Conservation (phyloP, 1,140 invertebrate species). For the Drosophila erecta region DNA sequence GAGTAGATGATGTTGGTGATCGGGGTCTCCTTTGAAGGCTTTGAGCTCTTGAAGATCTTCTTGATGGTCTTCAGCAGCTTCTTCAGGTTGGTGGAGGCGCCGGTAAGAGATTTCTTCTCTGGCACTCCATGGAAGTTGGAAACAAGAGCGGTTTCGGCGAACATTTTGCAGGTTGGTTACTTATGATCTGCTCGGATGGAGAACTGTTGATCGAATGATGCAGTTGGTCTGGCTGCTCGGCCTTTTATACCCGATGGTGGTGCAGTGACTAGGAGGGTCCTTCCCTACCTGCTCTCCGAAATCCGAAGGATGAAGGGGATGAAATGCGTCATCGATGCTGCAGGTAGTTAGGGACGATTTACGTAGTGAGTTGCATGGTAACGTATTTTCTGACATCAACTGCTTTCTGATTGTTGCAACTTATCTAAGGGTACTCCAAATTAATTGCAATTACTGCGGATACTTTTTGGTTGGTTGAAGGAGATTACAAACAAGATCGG, state of each 20-base stretch:
- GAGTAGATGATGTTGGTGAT: slow-evolving; percentile 12
- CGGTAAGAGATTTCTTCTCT: slow-evolving; percentile 54
- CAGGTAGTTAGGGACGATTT: slow-evolving; percentile 22
- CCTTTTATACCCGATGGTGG: slow-evolving; percentile 55
- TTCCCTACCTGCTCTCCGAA: slow-evolving; percentile 4
- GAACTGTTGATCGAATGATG: slow-evolving; percentile 59
- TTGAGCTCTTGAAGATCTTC: slow-evolving; percentile 49
- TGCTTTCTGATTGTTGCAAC: slow-evolving; percentile 15
- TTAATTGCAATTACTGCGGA: slow-evolving; percentile 44
- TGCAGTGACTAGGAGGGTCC: slow-evolving; percentile 19
- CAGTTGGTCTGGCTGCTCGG: not conserved
- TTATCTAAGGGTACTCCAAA: slow-evolving; percentile 22
- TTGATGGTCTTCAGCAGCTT: slow-evolving; percentile 62
- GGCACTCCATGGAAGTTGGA: slow-evolving; percentile 14
- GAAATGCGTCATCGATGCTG: slow-evolving; percentile 17
- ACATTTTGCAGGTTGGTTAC: slow-evolving; percentile 42
- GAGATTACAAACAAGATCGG: slow-evolving; percentile 29
- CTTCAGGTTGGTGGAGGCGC: slow-evolving; percentile 57
- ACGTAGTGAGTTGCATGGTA: slow-evolving; percentile 11
- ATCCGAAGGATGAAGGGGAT: slow-evolving; percentile 7
- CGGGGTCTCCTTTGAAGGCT: slow-evolving; percentile 16
- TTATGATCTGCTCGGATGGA: slow-evolving; percentile 38
- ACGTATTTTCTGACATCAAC: slow-evolving; percentile 16
- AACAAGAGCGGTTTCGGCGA: slow-evolving; percentile 34
- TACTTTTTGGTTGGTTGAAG: slow-evolving; percentile 9